Evolutionary conservation across 23 tunicate genomes (phyloP), one percentile per base, ranked within the genome.

Genomic region (Styela plicata): DNA sequence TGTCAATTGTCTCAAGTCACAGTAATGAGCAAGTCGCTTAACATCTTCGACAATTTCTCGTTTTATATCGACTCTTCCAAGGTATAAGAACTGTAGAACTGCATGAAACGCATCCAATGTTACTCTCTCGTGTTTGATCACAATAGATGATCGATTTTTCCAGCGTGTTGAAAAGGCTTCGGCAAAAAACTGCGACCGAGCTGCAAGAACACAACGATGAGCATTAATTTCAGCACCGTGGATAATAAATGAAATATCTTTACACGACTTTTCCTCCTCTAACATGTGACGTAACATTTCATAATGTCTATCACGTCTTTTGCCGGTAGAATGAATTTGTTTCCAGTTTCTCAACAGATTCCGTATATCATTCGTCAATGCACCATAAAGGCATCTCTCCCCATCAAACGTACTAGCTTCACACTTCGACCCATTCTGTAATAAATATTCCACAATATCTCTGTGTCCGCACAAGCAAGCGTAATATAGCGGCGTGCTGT

Each of bases 361-460:
- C 52, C 79, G 83, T 2, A 88, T 88, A 22, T 88, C 94, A 67
- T 88, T 73, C 19, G 94, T 88, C 24, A 88, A 69, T 33, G 94
- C 94, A 20, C 94, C 94, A 69, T 88, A 88, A 31, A 88, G 53
- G 44, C 94, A 88, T 52, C 94, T 52, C 44, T 88, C 94, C 24
- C 94, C 94, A 76, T 88, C 94, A 77, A 88, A 88, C 23, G 84
- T 88, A 63, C 77, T 86, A 1, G 85, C 90, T 33, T 64, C 80
- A 66, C 90, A 86, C 70, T 74, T 86, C 2, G 90, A 69, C 17
- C 90, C 90, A 32, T 86, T 86, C 44, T 86, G 79, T 33, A 86
- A 70, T 19, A 86, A 34, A 36, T 69, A 86, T 44, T 86, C 90
- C 36, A 86, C 90, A 10, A 86, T 33, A 13, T 69, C 80, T 2